Evolutionary conservation across 2,113 vertebrate species (phyloP).

Genomic region (Passer domesticus): DNA sequence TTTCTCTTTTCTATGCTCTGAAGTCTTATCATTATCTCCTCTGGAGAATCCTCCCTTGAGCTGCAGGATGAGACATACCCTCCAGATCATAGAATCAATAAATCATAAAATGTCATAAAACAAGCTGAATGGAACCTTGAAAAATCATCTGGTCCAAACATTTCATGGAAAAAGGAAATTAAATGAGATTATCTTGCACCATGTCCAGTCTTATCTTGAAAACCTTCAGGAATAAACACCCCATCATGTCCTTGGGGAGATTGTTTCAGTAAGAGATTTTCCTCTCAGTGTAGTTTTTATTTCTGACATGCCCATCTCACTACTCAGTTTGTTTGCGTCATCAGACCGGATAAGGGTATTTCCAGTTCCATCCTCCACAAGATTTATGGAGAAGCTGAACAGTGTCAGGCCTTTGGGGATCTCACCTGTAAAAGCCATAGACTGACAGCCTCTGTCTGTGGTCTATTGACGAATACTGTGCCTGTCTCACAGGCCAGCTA

Average conservation of each 20-base stretch:
- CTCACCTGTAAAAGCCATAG: not conserved
- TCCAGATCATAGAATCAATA: not conserved
- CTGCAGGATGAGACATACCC: not conserved
- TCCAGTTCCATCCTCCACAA: not conserved
- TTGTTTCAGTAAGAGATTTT: not conserved
- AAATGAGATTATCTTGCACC: not conserved
- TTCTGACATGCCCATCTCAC: not conserved
- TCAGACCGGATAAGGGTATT: not conserved
- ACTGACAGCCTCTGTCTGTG: not conserved
- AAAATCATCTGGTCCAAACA: not conserved
- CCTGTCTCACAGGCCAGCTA: not conserved
- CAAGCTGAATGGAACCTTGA: not conserved
- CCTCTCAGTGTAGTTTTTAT: not conserved
- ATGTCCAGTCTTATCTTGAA: not conserved
- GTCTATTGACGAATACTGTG: not conserved
- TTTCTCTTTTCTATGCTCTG: not conserved
- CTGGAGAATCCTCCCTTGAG: not conserved
- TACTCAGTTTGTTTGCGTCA: not conserved
- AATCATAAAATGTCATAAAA: not conserved
- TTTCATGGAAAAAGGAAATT: not conserved
- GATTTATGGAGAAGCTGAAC: not conserved
- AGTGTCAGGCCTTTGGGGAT: not conserved
- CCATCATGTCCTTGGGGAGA: fast-evolving
- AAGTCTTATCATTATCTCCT: not conserved
- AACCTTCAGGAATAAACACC: not conserved